Conservation (phyloP, 1,140 invertebrate species). For the Bombus vancouverensis region DNA sequence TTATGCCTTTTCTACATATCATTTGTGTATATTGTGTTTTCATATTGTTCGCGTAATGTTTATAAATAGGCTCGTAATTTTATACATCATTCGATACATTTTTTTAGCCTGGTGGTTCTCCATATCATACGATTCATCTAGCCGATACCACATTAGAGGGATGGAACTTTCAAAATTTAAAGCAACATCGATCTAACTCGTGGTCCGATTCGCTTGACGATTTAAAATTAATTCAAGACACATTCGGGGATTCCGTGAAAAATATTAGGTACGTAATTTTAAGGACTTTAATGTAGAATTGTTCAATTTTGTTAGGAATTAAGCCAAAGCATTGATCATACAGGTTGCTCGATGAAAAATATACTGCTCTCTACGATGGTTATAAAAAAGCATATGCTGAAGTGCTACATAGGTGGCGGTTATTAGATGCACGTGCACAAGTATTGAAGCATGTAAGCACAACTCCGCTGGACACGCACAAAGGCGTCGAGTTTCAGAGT, state of each 20-base stretch:
- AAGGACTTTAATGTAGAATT: neutral
- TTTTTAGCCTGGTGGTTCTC: constrained; percentile 88
- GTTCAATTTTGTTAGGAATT: neutral
- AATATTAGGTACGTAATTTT: constrained; percentile 70
- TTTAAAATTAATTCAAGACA: constrained; percentile 81
- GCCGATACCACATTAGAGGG: constrained; percentile 90
- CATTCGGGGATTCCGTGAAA: constrained; percentile 69
- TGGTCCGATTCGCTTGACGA: constrained; percentile 94
- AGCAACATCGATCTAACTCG: constrained; percentile 92
- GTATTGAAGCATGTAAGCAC: constrained; percentile 90
- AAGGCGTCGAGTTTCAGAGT: constrained; percentile 89
- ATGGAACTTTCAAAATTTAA: constrained; percentile 87
- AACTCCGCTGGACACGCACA: constrained; percentile 83
- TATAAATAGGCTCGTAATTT: neutral
- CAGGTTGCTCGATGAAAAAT: constrained; percentile 83
- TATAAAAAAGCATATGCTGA: constrained; percentile 95
- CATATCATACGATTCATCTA: constrained; percentile 95
- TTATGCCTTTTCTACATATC: constrained; percentile 11
- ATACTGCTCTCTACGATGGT: constrained; percentile 89
- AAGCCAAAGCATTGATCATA: constrained; percentile 44
- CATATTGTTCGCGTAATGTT: neutral
- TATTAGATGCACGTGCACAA: constrained; percentile 91
- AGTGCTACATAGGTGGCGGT: constrained; percentile 91
- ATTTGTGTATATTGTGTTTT: constrained; percentile 31
- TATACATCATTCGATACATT: constrained; percentile 10